phyloP scores from a whole-genome alignment of 1,140 invertebrate species.

The Leptestheria dahalacensis region DNA sequence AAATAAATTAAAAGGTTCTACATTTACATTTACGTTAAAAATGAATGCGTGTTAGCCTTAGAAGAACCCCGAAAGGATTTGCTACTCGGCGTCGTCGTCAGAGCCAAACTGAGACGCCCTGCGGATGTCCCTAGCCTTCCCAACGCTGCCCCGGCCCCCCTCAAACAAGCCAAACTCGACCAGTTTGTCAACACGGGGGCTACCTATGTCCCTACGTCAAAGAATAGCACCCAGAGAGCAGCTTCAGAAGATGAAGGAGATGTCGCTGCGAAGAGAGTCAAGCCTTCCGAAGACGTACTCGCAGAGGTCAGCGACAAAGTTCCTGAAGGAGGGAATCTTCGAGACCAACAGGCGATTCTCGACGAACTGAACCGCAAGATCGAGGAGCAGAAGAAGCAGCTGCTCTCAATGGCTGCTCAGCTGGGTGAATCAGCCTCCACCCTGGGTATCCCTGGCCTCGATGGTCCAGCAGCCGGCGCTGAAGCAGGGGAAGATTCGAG shows the following conservation, averaged over 20 bases:
- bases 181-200: background rate
- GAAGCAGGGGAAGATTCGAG: background rate
- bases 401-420: conserved; percentile 28
- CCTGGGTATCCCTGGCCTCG: conserved; percentile 36
- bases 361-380: conserved; percentile 72
- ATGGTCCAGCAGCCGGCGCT: background rate
- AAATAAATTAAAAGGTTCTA: no score
- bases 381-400: conserved; percentile 62
- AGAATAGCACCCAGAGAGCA: conserved; percentile 37
- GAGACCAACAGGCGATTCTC: conserved; percentile 34
- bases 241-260: conserved; percentile 38
- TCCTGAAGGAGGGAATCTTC: conserved; percentile 22
- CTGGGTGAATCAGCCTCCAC: conserved; percentile 19
- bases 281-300: background rate
- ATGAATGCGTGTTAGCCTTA: conserved; percentile 47
- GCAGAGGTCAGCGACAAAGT: background rate
- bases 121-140: background rate
- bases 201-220: conserved; percentile 2
- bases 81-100: conserved; percentile 65
- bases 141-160: background rate
- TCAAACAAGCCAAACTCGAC: conserved; percentile 1
- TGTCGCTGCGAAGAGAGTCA: conserved; percentile 13
- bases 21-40: no score
- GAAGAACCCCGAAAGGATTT: conserved; percentile 52
- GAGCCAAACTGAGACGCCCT: conserved; percentile 37